phyloP scores from a whole-genome alignment of 2,113 vertebrate genomes.

The Anguilla japonica region DNA sequence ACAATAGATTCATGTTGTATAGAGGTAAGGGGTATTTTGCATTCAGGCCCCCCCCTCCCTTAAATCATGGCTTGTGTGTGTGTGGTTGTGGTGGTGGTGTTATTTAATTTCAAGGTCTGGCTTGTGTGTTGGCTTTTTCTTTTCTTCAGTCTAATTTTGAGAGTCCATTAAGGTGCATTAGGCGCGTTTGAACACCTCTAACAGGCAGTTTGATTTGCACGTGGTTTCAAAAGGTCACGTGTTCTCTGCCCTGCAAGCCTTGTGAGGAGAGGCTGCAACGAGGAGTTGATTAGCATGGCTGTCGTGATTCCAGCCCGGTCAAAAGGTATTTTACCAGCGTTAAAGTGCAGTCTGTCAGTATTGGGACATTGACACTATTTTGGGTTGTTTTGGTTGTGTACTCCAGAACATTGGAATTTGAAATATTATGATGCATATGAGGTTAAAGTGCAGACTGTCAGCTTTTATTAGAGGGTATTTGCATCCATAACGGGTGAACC shows the following conservation, averaged over 20 bases:
- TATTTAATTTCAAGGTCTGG: background rate
- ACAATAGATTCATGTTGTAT: slow-evolving; percentile 1
- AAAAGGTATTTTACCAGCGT: background rate
- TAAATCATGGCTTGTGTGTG: background rate
- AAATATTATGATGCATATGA: no score
- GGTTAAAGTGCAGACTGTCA: no score
- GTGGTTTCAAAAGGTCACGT: background rate
- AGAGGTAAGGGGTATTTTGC: background rate
- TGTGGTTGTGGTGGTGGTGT: background rate
- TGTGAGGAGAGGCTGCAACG: background rate
- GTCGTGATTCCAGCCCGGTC: background rate
- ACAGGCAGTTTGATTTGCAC: background rate
- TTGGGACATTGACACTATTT: no score
- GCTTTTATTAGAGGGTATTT: no score
- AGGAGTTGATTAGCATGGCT: background rate
- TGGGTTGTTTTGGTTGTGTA: no score
- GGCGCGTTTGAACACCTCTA: background rate
- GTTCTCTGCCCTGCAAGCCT: background rate
- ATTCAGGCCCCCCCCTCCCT: background rate
- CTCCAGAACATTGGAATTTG: no score
- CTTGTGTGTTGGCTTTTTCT: slow-evolving; percentile 19
- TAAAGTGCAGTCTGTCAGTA: no score
- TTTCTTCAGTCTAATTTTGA: background rate
- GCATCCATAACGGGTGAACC: no score
- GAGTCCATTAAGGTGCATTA: slow-evolving; percentile 3